Evolutionary conservation across 2,113 vertebrate species (phyloP).

Genomic region (Vombatus ursinus): DNA sequence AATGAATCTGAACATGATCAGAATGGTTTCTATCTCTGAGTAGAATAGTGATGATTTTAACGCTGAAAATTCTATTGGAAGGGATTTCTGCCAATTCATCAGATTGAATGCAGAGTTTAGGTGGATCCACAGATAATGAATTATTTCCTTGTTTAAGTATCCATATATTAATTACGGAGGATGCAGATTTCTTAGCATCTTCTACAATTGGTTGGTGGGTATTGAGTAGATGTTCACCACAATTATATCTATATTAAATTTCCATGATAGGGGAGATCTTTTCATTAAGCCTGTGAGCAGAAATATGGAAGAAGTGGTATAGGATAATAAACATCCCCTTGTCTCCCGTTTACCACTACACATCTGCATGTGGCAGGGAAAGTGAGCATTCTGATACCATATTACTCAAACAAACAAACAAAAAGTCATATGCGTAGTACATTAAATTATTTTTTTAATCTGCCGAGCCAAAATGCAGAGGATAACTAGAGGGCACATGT

Average conservation of each 20-base stretch:
- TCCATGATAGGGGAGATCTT: not conserved
- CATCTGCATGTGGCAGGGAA: not conserved
- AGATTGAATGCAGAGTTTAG: not conserved
- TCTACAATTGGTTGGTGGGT: not conserved
- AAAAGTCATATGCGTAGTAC: not conserved
- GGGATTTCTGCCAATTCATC: not conserved
- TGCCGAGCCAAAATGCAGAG: not conserved
- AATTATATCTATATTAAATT: not conserved
- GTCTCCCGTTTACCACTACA: not conserved
- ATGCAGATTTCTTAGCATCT: not conserved
- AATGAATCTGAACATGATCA: not conserved
- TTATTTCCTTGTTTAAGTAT: not conserved
- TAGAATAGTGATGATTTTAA: not conserved
- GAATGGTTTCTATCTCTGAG: not conserved
- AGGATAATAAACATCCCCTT: not conserved
- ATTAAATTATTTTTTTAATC: not conserved
- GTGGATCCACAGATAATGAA: not conserved
- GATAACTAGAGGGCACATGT: not conserved
- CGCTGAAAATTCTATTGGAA: not conserved
- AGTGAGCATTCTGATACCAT: not conserved
- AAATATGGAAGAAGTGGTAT: not conserved
- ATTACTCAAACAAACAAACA: not conserved
- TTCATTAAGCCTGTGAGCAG: not conserved
- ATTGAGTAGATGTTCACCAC: not conserved
- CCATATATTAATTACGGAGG: not conserved